Evolutionary conservation across 2,113 vertebrate species (phyloP), one percentile per base, ranked within the genome.

Genomic region (Willisornis vidua): DNA sequence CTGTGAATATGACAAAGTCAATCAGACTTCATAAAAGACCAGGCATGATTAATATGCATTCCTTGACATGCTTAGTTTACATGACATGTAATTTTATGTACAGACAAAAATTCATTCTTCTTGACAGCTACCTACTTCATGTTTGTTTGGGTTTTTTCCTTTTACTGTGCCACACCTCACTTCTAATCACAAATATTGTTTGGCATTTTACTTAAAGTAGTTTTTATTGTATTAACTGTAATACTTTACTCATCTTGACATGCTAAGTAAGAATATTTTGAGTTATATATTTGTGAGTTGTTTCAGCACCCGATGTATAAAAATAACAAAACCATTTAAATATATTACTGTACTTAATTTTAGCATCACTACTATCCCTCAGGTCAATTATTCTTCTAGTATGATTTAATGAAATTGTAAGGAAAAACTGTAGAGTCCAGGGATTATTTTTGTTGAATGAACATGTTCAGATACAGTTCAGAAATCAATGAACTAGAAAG

Each of bases 371-470:
- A 22, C 14, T 93, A n/a, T 87, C 70, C 67, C 75, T 48, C 15
- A 92, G 72, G 74, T 82, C 46, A 84, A 71, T 80, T 95, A 37
- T 71, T 96, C 33, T 85, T 88, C 77, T 72, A 31, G 41, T 87
- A 25, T 72, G 65, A 57, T 86, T 71, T 70, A 97, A 66, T 90
- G 43, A 88, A 77, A 59, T 88, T 93, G 22, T 93, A 48, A 67
- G 22, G 43, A 46, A 85, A 65, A 80, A 51, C 15, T 83, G 18
- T 94, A 82, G 49, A 39, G 92, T 80, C 46, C 57, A 81, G 70
- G 74, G 79, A 91, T 95, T 94, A 74, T 95, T 93, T 97, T 74
- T 93, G 55, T 73, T 89, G 86, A 91, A 92, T 94, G 77, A 92
- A 89, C 54, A 54, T 79, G 48, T 94, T 97, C 93, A 86, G n/a